Evolutionary conservation across 1,140 invertebrate species (phyloP), one percentile per base, ranked within the genome.

Genomic region (Conopomorpha cramerella): DNA sequence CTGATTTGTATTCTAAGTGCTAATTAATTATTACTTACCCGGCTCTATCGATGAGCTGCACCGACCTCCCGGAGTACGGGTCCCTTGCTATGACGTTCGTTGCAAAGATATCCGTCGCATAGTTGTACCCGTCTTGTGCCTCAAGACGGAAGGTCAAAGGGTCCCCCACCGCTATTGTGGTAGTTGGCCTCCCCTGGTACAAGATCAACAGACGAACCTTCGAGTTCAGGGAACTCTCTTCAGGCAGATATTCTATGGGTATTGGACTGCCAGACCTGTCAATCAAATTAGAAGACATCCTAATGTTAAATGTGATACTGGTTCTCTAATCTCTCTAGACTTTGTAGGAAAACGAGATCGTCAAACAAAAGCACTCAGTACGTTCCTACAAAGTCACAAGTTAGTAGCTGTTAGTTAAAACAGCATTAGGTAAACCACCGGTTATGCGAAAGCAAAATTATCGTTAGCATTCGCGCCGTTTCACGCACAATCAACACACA

Each of bases 141-240:
- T 95, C 92, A 16, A 96, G 63, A 36, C 91, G 82, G 77, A 96
- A 95, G 1, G 92, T 95, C 0, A 96, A 65, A 0, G 92, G 92
- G 79, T 96, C 93, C 8, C 93, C 93, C n/a, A 96, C 92, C 2
- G 92, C 93, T 27, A 96, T 95, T 0, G 92, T 95, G 0, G 92
- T 95, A 0, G 93, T 95, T 0, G 93, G 92, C 47, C 92, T 78
- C 11, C 91, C 92, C 72, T 95, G 89, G 58, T 94, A 95, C 4
- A 95, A 54, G 42, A 95, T 92, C 67, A 91, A 79, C 38, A 95
- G 61, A 12, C 91, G 84, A 0, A 95, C 90, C 60, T 92, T 88
- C 0, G 91, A 93, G 57, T 92, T 93, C 1, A 95, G 56, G 0
- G 92, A 91, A 54, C 94, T 94, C 61, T 95, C 92, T 1, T 92